Evolutionary conservation across 1,140 invertebrate species (phyloP), one percentile per base, ranked within the genome.

Genomic region (Brachionus paranguensis): DNA sequence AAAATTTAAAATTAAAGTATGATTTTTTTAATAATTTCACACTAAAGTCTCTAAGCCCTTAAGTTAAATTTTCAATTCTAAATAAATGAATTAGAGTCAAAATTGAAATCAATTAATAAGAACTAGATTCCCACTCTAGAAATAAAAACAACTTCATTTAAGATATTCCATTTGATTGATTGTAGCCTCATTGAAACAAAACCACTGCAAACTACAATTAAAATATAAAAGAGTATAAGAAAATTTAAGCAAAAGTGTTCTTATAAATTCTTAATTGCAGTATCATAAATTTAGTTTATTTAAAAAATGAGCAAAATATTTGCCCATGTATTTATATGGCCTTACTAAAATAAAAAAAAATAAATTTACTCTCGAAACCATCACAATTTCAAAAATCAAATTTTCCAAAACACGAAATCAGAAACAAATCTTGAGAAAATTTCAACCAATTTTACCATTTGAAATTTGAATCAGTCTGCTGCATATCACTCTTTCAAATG

Each of bases 41-140:
- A 60, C 53, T 60, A 60, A 60, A 60, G 53, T 60, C 53, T 60
- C 20, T 60, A 60, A 60, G 53, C 20, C 53, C 53, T 60, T 20
- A 60, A 60, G 53, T 20, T n/a, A 60, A 60, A 60, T 60, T 60
- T 60, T 60, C 53, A 60, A 60, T 60, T 60, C 20, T 60, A 60
- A 60, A 60, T 60, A 24, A 60, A 60, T 60, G 53, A 60, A 60
- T 60, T 60, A 60, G 53, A 60, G 53, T 60, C 53, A 68, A 68
- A 68, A 68, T 68, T 33, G 65, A 68, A 68, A 68, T 68, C 65
- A 68, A 68, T 68, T 68, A 68, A 68, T 68, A 68, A 68, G n/a
- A 68, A 68, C 12, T 33, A 68, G 33, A 68, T 41, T 68, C 3
- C 53, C 27, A 68, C 33, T 68, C 65, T 29, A 68, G 33, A 68